Evolutionary conservation across 2,888 invertebrate species (phyloP).

Genomic region (Phytoseiulus persimilis): DNA sequence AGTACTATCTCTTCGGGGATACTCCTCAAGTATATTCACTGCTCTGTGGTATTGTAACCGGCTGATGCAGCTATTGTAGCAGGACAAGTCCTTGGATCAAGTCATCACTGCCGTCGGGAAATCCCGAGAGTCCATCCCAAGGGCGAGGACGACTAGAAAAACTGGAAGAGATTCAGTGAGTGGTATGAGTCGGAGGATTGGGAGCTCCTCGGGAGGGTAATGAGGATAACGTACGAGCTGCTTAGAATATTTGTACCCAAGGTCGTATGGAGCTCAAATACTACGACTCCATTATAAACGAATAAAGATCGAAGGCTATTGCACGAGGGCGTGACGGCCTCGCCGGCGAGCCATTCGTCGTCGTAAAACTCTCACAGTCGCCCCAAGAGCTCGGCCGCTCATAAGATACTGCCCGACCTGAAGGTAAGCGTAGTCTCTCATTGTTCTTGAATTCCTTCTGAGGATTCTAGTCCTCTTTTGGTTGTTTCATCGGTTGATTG

Average conservation of each 20-base stretch:
- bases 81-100: no score
- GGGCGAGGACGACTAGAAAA: no score
- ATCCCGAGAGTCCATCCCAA: no score
- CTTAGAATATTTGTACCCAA: not conserved
- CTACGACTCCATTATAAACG: not conserved
- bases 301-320: not conserved
- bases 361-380: not conserved
- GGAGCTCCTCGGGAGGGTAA: not conserved
- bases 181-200: not conserved
- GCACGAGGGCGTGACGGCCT: not conserved
- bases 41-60: no score
- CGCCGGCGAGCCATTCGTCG: not conserved
- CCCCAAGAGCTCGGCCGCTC: not conserved
- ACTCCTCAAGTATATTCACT: no score
- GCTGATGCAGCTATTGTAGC: no score
- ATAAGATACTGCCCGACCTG: not conserved
- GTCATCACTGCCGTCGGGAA: no score
- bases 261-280: not conserved
- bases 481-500: not conserved
- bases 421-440: not conserved
- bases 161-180: no score
- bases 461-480: not conserved
- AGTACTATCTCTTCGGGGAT: no score
- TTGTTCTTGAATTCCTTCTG: not conserved
- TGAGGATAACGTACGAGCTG: not conserved